phyloP scores from a whole-genome alignment of 2,888 invertebrate species.

The Lacanobia oleracea region DNA sequence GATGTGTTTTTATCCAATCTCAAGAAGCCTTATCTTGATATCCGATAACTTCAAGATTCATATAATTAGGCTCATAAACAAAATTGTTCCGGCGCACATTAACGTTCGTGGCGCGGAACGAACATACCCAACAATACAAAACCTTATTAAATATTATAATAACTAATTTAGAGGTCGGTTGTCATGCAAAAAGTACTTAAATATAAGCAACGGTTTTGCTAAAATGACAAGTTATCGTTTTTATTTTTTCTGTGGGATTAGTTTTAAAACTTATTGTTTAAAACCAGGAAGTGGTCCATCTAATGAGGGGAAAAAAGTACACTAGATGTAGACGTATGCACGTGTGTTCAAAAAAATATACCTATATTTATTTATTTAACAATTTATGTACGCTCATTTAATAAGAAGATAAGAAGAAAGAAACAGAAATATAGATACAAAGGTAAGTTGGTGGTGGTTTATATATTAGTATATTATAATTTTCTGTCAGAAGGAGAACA shows the following conservation, averaged over 20 bases:
- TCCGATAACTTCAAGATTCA: constrained; percentile 34
- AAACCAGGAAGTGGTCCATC: not conserved
- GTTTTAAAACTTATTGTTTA: constrained; percentile 4
- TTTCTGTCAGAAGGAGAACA: not conserved
- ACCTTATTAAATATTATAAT: constrained; percentile 33
- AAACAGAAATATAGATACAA: no score
- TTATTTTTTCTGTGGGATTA: not conserved
- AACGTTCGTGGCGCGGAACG: constrained; percentile 62
- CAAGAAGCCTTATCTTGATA: constrained; percentile 42
- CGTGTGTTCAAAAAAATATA: no score
- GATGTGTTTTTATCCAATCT: constrained; percentile 33
- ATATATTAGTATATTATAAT: no score
- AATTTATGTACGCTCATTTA: no score
- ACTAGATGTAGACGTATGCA: not conserved
- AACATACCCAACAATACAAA: constrained; percentile 30
- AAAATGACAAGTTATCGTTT: not conserved
- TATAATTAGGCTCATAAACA: constrained; percentile 52
- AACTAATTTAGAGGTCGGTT: constrained; percentile 38
- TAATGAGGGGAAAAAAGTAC: not conserved
- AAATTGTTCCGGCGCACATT: constrained; percentile 50
- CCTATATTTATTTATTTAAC: no score
- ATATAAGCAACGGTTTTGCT: constrained; percentile 3
- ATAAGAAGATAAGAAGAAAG: no score
- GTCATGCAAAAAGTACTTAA: constrained; percentile 10
- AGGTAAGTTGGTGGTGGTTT: no score